Evolutionary conservation across 1,140 invertebrate genomes (phyloP).

Genomic region (Aradophagus sp.): DNA sequence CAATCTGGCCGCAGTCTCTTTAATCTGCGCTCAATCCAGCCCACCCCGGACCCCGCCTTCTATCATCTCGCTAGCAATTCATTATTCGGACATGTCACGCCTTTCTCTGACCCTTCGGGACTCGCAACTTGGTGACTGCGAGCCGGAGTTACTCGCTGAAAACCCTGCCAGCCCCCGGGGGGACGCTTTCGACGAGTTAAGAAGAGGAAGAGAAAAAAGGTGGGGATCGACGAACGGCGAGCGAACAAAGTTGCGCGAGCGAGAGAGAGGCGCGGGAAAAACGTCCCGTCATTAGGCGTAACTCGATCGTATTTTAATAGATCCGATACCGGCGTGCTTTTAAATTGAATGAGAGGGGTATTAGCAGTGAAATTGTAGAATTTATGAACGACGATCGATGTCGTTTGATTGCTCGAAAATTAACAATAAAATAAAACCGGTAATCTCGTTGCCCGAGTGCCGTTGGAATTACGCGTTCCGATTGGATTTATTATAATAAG

Average conservation of each 20-base stretch:
- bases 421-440: neutral
- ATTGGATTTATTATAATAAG: too few relatives aligned
- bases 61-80: conserved; percentile 63
- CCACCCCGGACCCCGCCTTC: conserved; percentile 33
- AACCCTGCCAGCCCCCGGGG: conserved; percentile 32
- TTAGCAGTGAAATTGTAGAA: conserved; percentile 11
- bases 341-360: conserved; percentile 5
- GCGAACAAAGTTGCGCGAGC: conserved; percentile 17
- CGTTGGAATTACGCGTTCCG: neutral
- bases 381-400: conserved; percentile 6
- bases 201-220: conserved; percentile 32
- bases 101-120: conserved; percentile 54
- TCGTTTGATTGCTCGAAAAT: conserved; percentile 1
- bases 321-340: conserved; percentile 16
- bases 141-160: conserved; percentile 44
- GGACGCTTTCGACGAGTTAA: conserved; percentile 45
- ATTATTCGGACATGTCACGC: conserved; percentile 63
- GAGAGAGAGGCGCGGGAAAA: conserved; percentile 12
- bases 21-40: conserved; percentile 40
- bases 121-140: conserved; percentile 50
- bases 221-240: conserved; percentile 8
- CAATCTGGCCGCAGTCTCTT: conserved; percentile 41
- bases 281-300: conserved; percentile 23
- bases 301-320: conserved; percentile 16
- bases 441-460: neutral